Percentiles rank a stretch among this genome's conserved stretches.
Conservation (phyloP, 1,140 invertebrate species). For the Eufriesea mexicana region DNA sequence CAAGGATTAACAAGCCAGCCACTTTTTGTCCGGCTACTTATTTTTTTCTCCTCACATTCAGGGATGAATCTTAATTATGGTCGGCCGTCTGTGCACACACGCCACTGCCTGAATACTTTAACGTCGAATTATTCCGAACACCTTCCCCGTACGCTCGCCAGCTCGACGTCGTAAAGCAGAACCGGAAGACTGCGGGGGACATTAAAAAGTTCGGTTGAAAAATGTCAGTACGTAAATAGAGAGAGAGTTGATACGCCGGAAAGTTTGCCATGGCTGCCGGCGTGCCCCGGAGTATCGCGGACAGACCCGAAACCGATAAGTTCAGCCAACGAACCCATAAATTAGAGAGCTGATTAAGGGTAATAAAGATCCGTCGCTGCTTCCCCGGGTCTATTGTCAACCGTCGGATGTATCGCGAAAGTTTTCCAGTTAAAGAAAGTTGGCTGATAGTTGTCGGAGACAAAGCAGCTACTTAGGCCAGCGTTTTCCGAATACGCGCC, state of each 20-base stretch:
- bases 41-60: slow-evolving; percentile 24
- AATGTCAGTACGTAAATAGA: neutral
- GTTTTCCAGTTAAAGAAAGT: neutral
- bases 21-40: slow-evolving; percentile 61
- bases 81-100: neutral
- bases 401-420: neutral
- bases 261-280: neutral
- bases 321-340: slow-evolving; percentile 9
- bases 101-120: slow-evolving; percentile 4
- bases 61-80: slow-evolving; percentile 55
- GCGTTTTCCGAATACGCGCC: neutral
- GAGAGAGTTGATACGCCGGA: neutral
- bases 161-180: neutral
- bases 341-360: slow-evolving; percentile 14
- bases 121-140: neutral
- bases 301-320: slow-evolving; percentile 6
- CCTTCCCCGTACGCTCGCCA: neutral
- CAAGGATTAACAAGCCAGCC: slow-evolving; percentile 70
- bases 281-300: neutral
- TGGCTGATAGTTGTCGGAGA: neutral
- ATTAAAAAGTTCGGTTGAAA: slow-evolving; percentile 11
- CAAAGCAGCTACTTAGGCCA: neutral
- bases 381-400: neutral
- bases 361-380: neutral
- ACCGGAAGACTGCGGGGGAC: neutral